Conservation (phyloP, 2,797 vertebrate species). For the Onychomys arenicola region DNA sequence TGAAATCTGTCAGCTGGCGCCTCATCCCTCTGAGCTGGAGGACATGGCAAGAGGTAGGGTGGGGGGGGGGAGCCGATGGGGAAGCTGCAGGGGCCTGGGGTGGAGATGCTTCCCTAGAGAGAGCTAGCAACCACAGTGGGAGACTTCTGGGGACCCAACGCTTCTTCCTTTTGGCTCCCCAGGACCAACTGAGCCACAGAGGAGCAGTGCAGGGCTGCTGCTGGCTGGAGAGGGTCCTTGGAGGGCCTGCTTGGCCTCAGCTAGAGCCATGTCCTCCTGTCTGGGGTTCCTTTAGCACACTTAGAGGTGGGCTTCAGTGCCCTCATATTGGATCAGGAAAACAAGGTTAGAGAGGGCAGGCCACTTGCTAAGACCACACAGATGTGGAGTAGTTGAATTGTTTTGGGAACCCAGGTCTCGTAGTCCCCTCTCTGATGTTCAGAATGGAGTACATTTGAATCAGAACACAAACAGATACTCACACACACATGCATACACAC, state of each 20-base stretch:
- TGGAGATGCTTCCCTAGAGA: rapidly evolving
- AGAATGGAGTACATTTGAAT: neutral
- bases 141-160: no score
- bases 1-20: neutral
- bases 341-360: neutral
- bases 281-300: neutral
- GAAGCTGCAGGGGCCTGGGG: neutral
- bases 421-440: neutral
- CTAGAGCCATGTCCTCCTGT: neutral
- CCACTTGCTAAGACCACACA: neutral
- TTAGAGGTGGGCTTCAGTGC: neutral
- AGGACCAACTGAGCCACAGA: neutral
- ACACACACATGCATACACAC: neutral
- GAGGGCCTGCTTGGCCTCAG: neutral
- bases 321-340: neutral
- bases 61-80: neutral
- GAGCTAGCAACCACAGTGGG: neutral
- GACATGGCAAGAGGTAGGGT: rapidly evolving
- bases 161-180: neutral
- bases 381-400: rapidly evolving
- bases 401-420: neutral
- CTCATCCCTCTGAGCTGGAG: neutral
- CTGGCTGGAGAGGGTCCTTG: neutral
- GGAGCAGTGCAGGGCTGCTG: neutral
- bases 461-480: no score